Percentiles rank a stretch among this genome's conserved stretches.
These are phyloP conservation scores for Euura lappo DNA, from an alignment of 1,140 invertebrate genomes.

Conservation along the genomic window DNA sequence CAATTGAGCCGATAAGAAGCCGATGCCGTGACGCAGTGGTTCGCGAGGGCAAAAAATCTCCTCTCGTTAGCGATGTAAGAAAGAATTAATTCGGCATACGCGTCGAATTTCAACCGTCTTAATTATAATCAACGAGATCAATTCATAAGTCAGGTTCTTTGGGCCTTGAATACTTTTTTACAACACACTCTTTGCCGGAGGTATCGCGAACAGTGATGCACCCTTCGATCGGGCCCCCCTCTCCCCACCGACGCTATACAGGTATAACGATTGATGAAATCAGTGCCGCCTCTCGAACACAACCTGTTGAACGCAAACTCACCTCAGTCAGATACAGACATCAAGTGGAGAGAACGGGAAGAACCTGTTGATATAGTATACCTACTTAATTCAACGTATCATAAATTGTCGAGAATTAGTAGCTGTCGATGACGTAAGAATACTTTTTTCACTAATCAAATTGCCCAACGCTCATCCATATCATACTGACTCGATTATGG, in stretches of 20 bases:
- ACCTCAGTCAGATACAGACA: background rate
- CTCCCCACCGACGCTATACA: background rate
- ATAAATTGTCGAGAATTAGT: too few species aligned
- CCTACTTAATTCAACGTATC: too few species aligned
- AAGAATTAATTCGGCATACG: background rate
- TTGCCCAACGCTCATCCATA: too few species aligned
- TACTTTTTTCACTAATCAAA: too few species aligned
- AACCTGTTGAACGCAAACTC: background rate
- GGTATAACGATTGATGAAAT: background rate
- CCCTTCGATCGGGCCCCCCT: background rate
- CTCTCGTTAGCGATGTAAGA: background rate
- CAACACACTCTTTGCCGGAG: background rate
- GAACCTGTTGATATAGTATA: too few species aligned
- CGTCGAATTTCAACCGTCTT: background rate
- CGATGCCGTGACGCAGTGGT: too few species aligned
- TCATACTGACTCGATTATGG: too few species aligned
- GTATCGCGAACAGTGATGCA: background rate
- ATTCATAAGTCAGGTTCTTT: background rate
- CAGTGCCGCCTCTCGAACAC: slow-evolving; percentile 6
- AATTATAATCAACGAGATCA: background rate
- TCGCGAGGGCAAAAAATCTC: too few species aligned
- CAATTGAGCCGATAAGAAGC: background rate
- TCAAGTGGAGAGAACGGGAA: too few species aligned
- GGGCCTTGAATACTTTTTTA: background rate
- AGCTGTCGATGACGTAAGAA: too few species aligned